These are phyloP conservation scores for Cottus gobio DNA, from an alignment of 2,113 vertebrate species.

Conservation along the genomic window DNA sequence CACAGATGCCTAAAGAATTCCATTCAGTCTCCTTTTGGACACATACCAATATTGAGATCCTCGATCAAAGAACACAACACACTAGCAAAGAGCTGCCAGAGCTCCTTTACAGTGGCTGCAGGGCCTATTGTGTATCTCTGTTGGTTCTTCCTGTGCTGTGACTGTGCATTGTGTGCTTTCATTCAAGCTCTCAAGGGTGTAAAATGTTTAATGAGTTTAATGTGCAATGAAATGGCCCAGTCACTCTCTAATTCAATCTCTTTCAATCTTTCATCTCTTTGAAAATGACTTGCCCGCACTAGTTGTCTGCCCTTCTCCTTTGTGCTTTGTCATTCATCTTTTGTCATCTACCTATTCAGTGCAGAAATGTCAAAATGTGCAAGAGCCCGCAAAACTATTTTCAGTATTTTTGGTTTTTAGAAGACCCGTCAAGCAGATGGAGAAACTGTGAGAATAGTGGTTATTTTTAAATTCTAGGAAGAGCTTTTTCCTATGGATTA, in stretches of 20 bases:
- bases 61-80: constrained; percentile 6
- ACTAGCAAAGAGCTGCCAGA: not conserved
- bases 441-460: not conserved
- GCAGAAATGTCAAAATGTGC: not conserved
- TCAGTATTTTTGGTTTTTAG: not conserved
- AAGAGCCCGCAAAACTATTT: not conserved
- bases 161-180: constrained; percentile 17
- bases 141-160: not conserved
- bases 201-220: constrained; percentile 6
- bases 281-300: constrained; percentile 1
- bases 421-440: not conserved
- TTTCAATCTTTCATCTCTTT: constrained; percentile 24
- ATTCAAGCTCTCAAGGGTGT: constrained; percentile 20
- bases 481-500: not conserved
- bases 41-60: not conserved
- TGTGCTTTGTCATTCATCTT: constrained; percentile 14
- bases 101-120: constrained; percentile 10
- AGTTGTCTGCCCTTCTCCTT: not conserved
- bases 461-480: not conserved
- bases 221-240: constrained; percentile 12
- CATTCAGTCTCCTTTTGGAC: not conserved
- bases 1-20: not conserved
- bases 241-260: constrained; percentile 26
- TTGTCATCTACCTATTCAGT: not conserved
- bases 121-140: constrained; percentile 1